Evolutionary conservation across 2,888 invertebrate species (phyloP).

Genomic region (Archaeoteleia sp.): DNA sequence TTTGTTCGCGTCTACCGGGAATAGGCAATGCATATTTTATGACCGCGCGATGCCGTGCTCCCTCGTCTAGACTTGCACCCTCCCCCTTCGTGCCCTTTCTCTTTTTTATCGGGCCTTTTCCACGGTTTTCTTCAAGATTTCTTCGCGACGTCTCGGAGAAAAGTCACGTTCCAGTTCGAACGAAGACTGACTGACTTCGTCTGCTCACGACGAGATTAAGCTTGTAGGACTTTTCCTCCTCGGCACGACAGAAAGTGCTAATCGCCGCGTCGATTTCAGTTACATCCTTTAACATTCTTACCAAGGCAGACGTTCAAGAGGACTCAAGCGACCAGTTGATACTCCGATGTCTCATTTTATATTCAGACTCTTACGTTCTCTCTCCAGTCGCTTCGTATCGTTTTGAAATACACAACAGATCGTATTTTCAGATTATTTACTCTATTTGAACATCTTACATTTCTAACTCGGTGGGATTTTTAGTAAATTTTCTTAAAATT

Average conservation of each 20-base stretch:
- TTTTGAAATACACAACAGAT: conserved; percentile 29
- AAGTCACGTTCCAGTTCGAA: conserved; percentile 51
- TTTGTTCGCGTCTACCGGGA: conserved; percentile 61
- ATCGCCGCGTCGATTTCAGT: conserved; percentile 45
- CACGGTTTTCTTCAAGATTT: conserved; percentile 46
- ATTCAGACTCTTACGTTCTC: conserved; percentile 40
- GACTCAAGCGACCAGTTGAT: conserved; percentile 43
- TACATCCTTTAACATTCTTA: conserved; percentile 42
- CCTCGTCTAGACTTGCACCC: conserved; percentile 27
- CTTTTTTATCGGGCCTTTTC: conserved; percentile 44
- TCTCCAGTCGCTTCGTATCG: conserved; percentile 20
- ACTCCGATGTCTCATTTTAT: conserved; percentile 48
- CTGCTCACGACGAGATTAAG: conserved; percentile 52
- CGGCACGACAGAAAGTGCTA: conserved; percentile 47
- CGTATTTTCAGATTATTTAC: conserved; percentile 38
- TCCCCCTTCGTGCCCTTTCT: conserved; percentile 21
- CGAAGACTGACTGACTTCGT: conserved; percentile 45
- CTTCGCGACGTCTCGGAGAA: conserved; percentile 27
- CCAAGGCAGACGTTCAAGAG: conserved; percentile 18
- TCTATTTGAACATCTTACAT: conserved; percentile 29
- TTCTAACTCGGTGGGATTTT: conserved; percentile 8
- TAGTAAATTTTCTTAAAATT: conserved; percentile 11
- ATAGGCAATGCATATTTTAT: conserved; percentile 71
- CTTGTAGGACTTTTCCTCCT: conserved; percentile 43
- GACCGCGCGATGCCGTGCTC: conserved; percentile 57